Percentiles rank a stretch among this genome's conserved stretches.
phyloP scores from a whole-genome alignment of 2,797 vertebrate species.

The Peromyscus attwateri region DNA sequence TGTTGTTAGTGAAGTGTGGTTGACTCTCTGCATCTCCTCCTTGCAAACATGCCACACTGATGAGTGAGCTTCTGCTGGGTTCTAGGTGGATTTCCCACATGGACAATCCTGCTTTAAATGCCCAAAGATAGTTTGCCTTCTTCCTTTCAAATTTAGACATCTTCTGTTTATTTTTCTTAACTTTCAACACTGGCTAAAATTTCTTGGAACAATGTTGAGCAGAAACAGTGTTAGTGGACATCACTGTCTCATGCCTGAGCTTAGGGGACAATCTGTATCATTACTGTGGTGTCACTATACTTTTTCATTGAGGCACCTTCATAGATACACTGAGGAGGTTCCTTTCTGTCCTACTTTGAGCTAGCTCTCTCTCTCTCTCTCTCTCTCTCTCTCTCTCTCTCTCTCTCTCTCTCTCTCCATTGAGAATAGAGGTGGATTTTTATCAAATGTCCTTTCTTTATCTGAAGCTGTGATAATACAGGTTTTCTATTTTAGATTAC shows the following conservation, averaged over 20 bases:
- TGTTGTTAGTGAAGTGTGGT: background rate
- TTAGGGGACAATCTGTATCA: background rate
- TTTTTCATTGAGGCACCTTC: background rate
- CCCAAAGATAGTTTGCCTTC: background rate
- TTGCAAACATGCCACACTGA: background rate
- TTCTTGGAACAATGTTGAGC: background rate
- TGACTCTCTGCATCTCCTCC: background rate
- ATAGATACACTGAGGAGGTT: background rate
- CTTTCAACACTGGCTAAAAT: background rate
- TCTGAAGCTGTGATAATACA: background rate
- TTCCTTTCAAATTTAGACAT: background rate
- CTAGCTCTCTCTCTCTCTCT: background rate
- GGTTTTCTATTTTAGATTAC: background rate
- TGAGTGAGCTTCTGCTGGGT: background rate
- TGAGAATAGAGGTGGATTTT: background rate
- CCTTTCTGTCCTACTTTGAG: background rate
- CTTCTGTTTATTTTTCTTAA: slow-evolving; percentile 41
- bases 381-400: too few species aligned
- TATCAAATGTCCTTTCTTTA: background rate
- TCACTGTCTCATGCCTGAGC: background rate
- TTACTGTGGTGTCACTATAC: background rate
- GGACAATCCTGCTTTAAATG: background rate
- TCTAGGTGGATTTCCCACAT: background rate
- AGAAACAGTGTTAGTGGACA: background rate
- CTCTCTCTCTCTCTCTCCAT: background rate